These are phyloP conservation scores for Microhierax caerulescens DNA, from an alignment of 2,797 vertebrate species.

Conservation along the genomic window DNA sequence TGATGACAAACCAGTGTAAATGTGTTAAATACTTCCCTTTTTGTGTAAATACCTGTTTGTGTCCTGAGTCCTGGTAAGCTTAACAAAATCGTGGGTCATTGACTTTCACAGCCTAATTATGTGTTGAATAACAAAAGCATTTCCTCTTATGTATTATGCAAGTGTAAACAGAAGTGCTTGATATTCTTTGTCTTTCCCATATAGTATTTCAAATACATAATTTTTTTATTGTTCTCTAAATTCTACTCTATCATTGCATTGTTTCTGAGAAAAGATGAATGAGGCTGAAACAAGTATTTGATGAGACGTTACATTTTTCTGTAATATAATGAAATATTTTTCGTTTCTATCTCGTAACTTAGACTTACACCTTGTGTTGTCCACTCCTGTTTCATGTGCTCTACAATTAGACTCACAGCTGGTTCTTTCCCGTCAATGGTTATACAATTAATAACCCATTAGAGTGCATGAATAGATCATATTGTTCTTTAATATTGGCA, in stretches of 20 bases:
- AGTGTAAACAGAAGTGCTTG: not conserved
- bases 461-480: not conserved
- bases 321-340: not conserved
- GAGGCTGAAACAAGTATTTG: not conserved
- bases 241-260: not conserved
- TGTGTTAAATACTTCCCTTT: not conserved
- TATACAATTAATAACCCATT: slow-evolving; percentile 20
- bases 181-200: not conserved
- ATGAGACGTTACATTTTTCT: not conserved
- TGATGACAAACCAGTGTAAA: not conserved
- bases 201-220: not conserved
- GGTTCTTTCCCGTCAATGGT: not conserved
- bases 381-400: not conserved
- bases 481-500: slow-evolving; percentile 20
- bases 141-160: not conserved
- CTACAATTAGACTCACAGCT: not conserved
- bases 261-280: not conserved
- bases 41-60: not conserved
- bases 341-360: not conserved
- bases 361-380: not conserved
- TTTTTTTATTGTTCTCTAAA: not conserved
- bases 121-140: not conserved
- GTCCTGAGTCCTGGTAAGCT: not conserved
- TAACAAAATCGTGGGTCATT: not conserved
- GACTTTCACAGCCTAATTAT: not conserved